Evolutionary conservation across 2,113 vertebrate genomes (phyloP), one percentile per base, ranked within the genome.

Genomic region (Phalacrocorax pelagicus): DNA sequence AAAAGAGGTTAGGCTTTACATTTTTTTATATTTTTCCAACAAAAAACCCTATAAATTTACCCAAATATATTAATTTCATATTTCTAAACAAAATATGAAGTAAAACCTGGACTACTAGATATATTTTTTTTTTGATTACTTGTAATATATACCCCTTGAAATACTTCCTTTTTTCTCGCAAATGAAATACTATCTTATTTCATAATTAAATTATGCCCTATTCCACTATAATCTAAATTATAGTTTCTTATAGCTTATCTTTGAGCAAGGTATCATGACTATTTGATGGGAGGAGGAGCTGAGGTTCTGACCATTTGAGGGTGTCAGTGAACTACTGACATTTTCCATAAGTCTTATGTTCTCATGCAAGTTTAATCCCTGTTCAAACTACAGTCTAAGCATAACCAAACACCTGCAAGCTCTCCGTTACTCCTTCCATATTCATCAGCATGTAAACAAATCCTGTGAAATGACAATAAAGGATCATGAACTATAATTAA

Each of bases 331-430:
- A 12, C 8, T 69, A 24, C 6, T 74, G 65, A 29, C 29, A 9
- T 63, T 75, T 63, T 65, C 52, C 5, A 0, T 27, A 30, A 47
- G 7, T 18, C 15, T 74, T n/a, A 36, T 1, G 1, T 0, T 0
- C 9, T 62, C 24, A 19, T 71, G 29, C 22, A 80, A 34, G 10
- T 49, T 84, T 65, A 72, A 38, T 81, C 27, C 58, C 52, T 44
- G 6, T 11, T 87, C 51, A 30, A 67, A 58, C 46, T 80, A 13
- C 29, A 65, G 27, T 58, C 46, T 80, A 51, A 83, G 38, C 6
- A 46, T 15, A 86, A 49, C 16, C 12, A 49, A n/a, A 51, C 70
- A 87, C 67, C 57, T 86, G 73, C 46, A 75, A 61, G 79, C 20
- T 72, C 38, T 88, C 38, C 0, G 0, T 21, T 71, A n/a, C 21